Conservation (phyloP, 2,888 invertebrate genomes). For the Tupiocoris notatus region DNA sequence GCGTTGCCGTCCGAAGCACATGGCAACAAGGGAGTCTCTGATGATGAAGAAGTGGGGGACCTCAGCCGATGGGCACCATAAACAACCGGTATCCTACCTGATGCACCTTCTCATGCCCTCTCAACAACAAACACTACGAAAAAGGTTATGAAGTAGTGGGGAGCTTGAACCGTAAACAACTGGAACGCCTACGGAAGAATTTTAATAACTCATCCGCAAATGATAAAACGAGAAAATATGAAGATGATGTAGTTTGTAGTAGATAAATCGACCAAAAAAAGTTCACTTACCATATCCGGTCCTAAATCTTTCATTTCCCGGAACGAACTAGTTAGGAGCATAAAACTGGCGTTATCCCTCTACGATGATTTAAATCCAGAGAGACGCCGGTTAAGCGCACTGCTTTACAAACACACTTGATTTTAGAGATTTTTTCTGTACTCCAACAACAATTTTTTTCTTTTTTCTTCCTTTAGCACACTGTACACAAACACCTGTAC, state of each 20-base stretch:
- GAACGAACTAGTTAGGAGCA: constrained; percentile 51
- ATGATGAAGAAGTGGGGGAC: not conserved
- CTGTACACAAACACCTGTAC: constrained; percentile 42
- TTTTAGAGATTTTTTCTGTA: constrained; percentile 5
- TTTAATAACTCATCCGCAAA: too few species aligned
- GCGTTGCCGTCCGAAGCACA: constrained; percentile 30
- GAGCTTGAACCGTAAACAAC: not conserved
- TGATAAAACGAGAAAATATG: too few species aligned
- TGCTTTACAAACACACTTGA: constrained; percentile 24
- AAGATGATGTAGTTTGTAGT: too few species aligned
- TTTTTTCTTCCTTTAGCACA: constrained; percentile 12
- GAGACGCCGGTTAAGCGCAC: constrained; percentile 14
- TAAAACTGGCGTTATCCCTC: constrained; percentile 44
- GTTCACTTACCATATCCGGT: constrained; percentile 71
- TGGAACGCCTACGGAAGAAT: too few species aligned
- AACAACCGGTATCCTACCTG: constrained; percentile 26
- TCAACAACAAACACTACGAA: not conserved
- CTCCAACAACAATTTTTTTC: not conserved
- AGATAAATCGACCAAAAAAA: not conserved
- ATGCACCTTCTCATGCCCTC: constrained; percentile 30
- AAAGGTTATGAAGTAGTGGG: not conserved
- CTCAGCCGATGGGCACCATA: constrained; percentile 1
- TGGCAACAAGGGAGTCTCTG: constrained; percentile 34
- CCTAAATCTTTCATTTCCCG: constrained; percentile 75
- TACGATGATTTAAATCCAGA: constrained; percentile 34